Base-by-base conservation (phyloP, 2,113 vertebrate species). In the Psittacara wagleri region DNA sequence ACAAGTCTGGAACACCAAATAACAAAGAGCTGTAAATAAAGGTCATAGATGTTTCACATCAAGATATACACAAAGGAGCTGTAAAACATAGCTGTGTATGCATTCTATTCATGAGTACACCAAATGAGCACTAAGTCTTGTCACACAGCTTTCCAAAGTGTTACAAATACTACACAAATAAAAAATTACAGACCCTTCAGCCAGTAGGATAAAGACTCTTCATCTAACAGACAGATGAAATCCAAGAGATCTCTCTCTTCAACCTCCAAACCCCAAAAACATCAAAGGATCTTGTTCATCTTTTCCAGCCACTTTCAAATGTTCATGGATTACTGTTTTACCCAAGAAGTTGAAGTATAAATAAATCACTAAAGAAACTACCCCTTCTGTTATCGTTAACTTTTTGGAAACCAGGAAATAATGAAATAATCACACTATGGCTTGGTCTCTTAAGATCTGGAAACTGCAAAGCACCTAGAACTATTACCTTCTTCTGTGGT, bases 21-120 rank as follows among this genome's bases (percentile, higher is more conserved):
- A 90, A 76, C 44, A 92, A 62, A 43, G 62, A 93, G 35, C 31
- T 89, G 86, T 86, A 95, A 96, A 95, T 92, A 81, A 94, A 90
- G 18, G 62, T 91, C 49, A 88, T 86, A 90, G 94, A 82, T 3
- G 10, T 78, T 95, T 69, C 77, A 13, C 9, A 35, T 48, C 57
- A 86, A 92, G 69, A 69, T 68, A 27, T 15, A 73, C 57, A 49
- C 62, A 90, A 66, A 83, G 66, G 79, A 82, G 52, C 25, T 72
- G 20, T 86, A 94, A 92, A 93, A 22, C 29, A 68, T 37, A 55
- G 29, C 41, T 68, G 61, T 15, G 8, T 24, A 85, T 33, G 31
- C 28, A 35, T 31, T 82, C 22, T 44, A n/a, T 44, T 86, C 31
- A 67, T 87, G 27, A 13, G 41, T 63, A 23, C 13, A 54, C 54